A percentile compares a stretch with the other conserved stretches of the same genome.
Evolutionary conservation across 2,888 invertebrate species (phyloP).

Genomic region (Vanessa cardui): DNA sequence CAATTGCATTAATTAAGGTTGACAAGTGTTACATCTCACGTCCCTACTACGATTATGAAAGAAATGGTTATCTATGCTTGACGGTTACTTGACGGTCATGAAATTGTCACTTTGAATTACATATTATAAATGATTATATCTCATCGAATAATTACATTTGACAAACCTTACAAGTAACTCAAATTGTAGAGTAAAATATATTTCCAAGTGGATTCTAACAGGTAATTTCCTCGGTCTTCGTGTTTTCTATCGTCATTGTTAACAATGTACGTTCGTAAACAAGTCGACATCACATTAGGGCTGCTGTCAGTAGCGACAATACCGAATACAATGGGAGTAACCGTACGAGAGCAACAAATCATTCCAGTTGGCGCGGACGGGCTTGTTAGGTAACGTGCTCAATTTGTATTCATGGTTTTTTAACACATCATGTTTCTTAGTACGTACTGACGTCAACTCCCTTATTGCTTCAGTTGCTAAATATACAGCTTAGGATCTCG

Average conservation of each 20-base stretch:
- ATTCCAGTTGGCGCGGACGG: conserved; percentile 46
- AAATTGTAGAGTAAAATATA: neutral
- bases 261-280: conserved; percentile 21
- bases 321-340: conserved; percentile 50
- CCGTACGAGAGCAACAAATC: conserved; percentile 55
- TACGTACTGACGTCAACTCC: neutral
- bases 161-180: no score
- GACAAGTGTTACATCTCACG: no score
- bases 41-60: no score
- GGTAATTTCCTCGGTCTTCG: neutral
- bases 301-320: conserved; percentile 46
- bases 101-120: no score
- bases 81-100: no score
- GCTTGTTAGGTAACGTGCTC: conserved; percentile 31
- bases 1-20: no score
- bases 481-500: no score
- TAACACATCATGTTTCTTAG: conserved; percentile 5
- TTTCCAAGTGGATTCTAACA: neutral
- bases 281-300: conserved; percentile 15
- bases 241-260: neutral
- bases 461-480: neutral
- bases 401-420: conserved; percentile 20
- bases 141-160: no score
- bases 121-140: no score
- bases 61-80: no score